These are phyloP conservation scores for Anticlea derivata DNA, from an alignment of 2,888 invertebrate genomes.

Conservation along the genomic window DNA sequence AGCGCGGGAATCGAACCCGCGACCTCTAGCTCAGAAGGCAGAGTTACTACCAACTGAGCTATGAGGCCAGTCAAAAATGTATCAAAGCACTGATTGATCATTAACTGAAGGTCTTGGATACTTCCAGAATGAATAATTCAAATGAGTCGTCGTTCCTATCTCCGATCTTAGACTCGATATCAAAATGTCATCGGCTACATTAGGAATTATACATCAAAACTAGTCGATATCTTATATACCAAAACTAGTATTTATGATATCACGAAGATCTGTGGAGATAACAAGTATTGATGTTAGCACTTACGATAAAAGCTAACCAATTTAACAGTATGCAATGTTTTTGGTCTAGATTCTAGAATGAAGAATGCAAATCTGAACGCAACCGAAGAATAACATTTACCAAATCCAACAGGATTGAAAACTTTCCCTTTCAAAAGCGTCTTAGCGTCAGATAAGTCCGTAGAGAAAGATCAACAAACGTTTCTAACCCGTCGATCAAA, in stretches of 20 bases:
- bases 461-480: slow-evolving; percentile 29
- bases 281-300: not conserved
- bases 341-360: no score
- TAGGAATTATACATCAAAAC: no score
- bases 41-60: no score
- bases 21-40: no score
- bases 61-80: no score
- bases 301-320: not conserved
- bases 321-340: no score
- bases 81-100: not conserved
- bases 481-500: slow-evolving; percentile 36
- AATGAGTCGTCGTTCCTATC: slow-evolving; percentile 24
- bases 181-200: slow-evolving; percentile 26
- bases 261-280: not conserved
- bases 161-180: slow-evolving; percentile 22
- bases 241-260: not conserved
- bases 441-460: slow-evolving; percentile 9
- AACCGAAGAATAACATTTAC: not conserved
- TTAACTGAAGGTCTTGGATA: not conserved
- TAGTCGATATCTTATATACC: no score
- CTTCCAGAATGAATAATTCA: slow-evolving; percentile 30
- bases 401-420: slow-evolving; percentile 1
- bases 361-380: not conserved
- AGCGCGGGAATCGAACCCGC: no score
- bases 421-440: slow-evolving; percentile 26